Base-by-base conservation (phyloP, 92 coral and sea anemone species). In the Siderastrea radians region DNA sequence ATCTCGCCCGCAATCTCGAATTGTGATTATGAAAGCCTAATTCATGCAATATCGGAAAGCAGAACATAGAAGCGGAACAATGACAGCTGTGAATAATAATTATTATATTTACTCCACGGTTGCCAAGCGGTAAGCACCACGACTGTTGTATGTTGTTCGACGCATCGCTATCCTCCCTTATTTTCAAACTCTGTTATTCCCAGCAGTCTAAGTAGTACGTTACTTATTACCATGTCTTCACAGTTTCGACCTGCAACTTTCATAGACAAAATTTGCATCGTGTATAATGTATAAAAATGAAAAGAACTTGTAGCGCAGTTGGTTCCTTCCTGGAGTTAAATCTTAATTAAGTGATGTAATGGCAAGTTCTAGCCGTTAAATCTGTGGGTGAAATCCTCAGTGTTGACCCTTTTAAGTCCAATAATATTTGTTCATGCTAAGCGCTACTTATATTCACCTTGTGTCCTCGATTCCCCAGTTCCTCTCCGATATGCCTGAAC, bases 381-480 rank as follows among this genome's bases (percentile, higher is more conserved):
- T 26, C 38, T 26, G 38, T 26, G 38, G 38, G 38, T 26, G 38
- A 26, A 26, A 26, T 26, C 38, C 38, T 26, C 38, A 26, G 38
- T 26, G 38, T 26, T 26, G 38, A 26, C 38, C 38, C 38, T 26
- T 26, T 26, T 26, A 26, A 26, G 38, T 26, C 38, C 38, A 26
- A 26, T 26, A 26, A 26, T 26, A 26, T 26, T 26, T 26, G 38
- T 6, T 2, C 61, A 7, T 55, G 12, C 1, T 6, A 4, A 3
- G 1, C 61, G 8, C 61, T 7, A 14, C 8, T 55, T 55, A 55
- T 55, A 55, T 74, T 38, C 19, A 77, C 83, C 72, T 79, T 62
- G 48, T 49, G 72, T 61, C 83, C 83, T 79, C 83, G 72, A 61
- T 64, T 65, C 7, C 72, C 83, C 16, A 79, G 83, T 79, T 79